Base-by-base conservation (phyloP, 92 coral and sea anemone species). In the Meandrina meandrites region DNA sequence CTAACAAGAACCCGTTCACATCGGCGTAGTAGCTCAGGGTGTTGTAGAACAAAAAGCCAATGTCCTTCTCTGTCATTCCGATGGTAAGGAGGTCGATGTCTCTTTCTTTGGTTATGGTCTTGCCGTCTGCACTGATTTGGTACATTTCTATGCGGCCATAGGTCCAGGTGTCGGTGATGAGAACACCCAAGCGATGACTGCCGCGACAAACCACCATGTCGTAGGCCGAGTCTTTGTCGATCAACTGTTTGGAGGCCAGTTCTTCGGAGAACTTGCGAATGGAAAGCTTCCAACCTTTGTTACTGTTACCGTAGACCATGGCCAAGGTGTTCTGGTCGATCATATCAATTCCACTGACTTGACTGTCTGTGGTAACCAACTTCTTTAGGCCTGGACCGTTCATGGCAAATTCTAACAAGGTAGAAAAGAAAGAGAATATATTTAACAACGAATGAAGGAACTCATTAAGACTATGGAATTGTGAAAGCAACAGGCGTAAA, bases 51-150 rank as follows among this genome's bases (percentile, higher is more conserved):
- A 75, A 18, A 8, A 37, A n/a, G 30, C 79, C 30, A 21, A 75
- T 11, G 34, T 75, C 56, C 3, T 75, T 19, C 54, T 37, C 7
- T 75, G 24, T 42, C 79, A 75, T 37, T 19, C 79, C 72, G 56
- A 31, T 17, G 47, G 14, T 11, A 36, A 75, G 79, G 57, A 82
- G 79, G 21, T 66, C 76, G 21, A 70, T n/a, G 22, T 42, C 53
- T 2, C n/a, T 27, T 10, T 75, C 40, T n/a, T 68, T 47, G 35
- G 86, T 68, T 8, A 82, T n/a, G 16, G 48, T 70, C 62, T 67
- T 82, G 62, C 86, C 79, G 27, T 82, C 86, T 2, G 40, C 79
- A 50, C 86, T 82, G 86, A 82, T 58, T 27, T 82, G 79, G n/a
- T 82, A 68, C 86, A 82, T 68, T 22, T 82, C 77, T 13, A 82